These are phyloP conservation scores for Caenorhabditis afra DNA, from an alignment of 2,888 invertebrate genomes.

Conservation along the genomic window DNA sequence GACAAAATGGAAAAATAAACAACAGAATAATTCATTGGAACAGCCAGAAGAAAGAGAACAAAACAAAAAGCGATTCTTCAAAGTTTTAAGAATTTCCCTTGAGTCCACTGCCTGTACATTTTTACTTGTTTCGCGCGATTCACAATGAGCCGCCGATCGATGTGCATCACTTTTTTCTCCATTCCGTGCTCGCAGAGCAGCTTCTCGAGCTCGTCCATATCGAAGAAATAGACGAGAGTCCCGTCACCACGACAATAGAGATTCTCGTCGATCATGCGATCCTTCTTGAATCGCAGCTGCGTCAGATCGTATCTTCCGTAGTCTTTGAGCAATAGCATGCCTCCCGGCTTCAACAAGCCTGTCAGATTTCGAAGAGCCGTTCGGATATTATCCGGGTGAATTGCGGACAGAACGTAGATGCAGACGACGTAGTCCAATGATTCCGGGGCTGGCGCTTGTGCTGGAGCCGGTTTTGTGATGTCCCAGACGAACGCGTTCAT, in stretches of 20 bases:
- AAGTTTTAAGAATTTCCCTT: slow-evolving; percentile 87
- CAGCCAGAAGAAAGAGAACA: background rate
- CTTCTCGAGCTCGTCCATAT: slow-evolving; percentile 87
- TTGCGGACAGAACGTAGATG: slow-evolving; percentile 95
- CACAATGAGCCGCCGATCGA: slow-evolving; percentile 93
- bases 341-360: slow-evolving; percentile 92
- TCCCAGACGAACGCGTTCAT: slow-evolving; percentile 94
- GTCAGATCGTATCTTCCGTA: slow-evolving; percentile 97
- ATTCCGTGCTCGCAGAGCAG: slow-evolving; percentile 85
- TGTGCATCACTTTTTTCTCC: slow-evolving; percentile 87
- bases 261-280: slow-evolving; percentile 90
- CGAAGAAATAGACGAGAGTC: slow-evolving; percentile 94
- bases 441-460: slow-evolving; percentile 84
- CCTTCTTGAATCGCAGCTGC: slow-evolving; percentile 74
- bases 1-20: slow-evolving; percentile 13
- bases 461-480: slow-evolving; percentile 85
- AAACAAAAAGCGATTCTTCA: slow-evolving; percentile 2
- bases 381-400: slow-evolving; percentile 90
- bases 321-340: slow-evolving; percentile 93
- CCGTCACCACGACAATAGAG: slow-evolving; percentile 98
- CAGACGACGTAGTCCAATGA: slow-evolving; percentile 91
- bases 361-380: slow-evolving; percentile 86
- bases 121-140: slow-evolving; percentile 93
- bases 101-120: slow-evolving; percentile 99
- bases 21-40: background rate